These are phyloP conservation scores for Euleptes europaea DNA, from an alignment of 2,113 vertebrate genomes.

Conservation along the genomic window DNA sequence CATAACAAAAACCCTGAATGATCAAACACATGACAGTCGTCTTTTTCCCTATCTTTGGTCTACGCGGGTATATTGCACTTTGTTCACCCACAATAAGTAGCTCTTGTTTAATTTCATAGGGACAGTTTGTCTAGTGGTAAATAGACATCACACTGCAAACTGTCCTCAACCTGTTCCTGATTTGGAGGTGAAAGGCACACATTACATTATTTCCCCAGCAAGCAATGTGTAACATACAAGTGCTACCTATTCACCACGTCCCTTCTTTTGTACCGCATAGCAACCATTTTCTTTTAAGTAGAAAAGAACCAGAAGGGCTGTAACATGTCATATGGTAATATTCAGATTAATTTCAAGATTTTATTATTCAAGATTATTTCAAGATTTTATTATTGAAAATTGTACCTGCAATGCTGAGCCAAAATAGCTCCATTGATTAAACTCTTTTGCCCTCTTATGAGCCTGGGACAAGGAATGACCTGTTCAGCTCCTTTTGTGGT, in stretches of 20 bases:
- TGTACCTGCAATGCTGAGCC: too few species aligned
- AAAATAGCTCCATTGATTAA: neutral
- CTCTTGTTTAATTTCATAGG: neutral
- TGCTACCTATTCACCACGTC: neutral
- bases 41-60: conserved; percentile 12
- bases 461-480: neutral
- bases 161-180: neutral
- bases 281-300: neutral
- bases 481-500: neutral
- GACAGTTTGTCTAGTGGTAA: conserved; percentile 21
- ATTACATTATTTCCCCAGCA: neutral
- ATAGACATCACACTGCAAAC: neutral
- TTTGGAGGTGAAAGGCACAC: neutral
- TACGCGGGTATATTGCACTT: conserved; percentile 28
- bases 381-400: too few species aligned
- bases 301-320: neutral
- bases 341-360: neutral
- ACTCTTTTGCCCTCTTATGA: neutral
- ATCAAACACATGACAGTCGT: neutral
- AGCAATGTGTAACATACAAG: neutral
- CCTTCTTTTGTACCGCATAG: neutral
- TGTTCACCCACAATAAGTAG: neutral
- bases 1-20: neutral
- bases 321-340: neutral
- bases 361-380: neutral